Evolutionary conservation across 2,797 vertebrate species (phyloP).

Genomic region (Sebastes ruberrimus): DNA sequence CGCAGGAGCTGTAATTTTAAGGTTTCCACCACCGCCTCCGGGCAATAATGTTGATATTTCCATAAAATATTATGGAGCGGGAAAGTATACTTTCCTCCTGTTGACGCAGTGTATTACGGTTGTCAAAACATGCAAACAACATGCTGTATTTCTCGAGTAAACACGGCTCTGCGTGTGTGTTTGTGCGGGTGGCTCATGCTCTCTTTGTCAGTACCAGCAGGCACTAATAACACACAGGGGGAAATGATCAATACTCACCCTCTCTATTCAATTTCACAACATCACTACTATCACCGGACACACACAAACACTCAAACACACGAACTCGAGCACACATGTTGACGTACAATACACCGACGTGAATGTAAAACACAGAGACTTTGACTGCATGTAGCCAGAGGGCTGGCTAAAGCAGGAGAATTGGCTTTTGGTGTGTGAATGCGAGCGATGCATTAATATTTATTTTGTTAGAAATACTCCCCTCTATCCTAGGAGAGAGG

Average conservation of each 20-base stretch:
- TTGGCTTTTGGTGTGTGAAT: constrained; percentile 36
- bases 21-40: constrained; percentile 17
- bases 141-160: constrained; percentile 32
- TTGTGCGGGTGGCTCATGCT: constrained; percentile 59
- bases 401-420: constrained; percentile 51
- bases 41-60: constrained; percentile 43
- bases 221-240: constrained; percentile 79
- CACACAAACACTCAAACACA: not conserved
- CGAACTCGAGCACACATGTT: constrained; percentile 9
- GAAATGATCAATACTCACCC: constrained; percentile 79
- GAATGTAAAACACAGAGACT: constrained; percentile 56
- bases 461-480: constrained; percentile 59
- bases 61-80: constrained; percentile 38
- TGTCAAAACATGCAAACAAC: constrained; percentile 54
- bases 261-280: constrained; percentile 81
- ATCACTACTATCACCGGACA: constrained; percentile 61
- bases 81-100: constrained; percentile 21
- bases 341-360: constrained; percentile 18
- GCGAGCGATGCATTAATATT: constrained; percentile 69
- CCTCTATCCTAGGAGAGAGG: constrained; percentile 35
- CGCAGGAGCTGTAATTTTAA: constrained; percentile 42
- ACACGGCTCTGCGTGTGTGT: constrained; percentile 12
- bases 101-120: constrained; percentile 23
- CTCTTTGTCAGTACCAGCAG: constrained; percentile 71
- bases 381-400: constrained; percentile 65